A percentile compares a stretch with the other conserved stretches of the same genome.
These are phyloP conservation scores for Parazoanthus darwini DNA, from an alignment of 92 coral and sea anemone species.

Conservation along the genomic window DNA sequence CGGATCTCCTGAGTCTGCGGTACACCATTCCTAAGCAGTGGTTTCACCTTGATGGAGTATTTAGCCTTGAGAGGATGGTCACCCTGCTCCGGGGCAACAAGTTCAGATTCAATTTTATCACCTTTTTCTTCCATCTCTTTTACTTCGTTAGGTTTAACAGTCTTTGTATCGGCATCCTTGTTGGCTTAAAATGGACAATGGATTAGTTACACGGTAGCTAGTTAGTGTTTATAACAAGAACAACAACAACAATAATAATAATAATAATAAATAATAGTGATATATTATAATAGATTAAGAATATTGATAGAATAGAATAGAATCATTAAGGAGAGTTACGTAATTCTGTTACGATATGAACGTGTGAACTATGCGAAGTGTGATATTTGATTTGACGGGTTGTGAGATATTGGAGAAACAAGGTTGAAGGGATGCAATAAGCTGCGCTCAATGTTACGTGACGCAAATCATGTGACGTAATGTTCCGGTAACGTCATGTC, in stretches of 20 bases:
- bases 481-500: not conserved
- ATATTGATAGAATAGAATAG: no score
- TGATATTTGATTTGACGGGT: no score
- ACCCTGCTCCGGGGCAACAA: conserved; percentile 81
- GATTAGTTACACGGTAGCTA: no score
- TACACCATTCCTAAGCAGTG: conserved; percentile 71
- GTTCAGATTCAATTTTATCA: conserved; percentile 60
- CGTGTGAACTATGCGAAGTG: no score
- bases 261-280: no score
- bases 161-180: conserved; percentile 37
- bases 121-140: conserved; percentile 60
- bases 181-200: conserved; percentile 4
- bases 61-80: conserved; percentile 75
- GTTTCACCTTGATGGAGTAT: conserved; percentile 80
- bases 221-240: no score
- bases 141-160: conserved; percentile 65
- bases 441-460: not conserved
- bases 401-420: no score
- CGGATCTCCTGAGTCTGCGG: conserved; percentile 85
- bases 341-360: no score
- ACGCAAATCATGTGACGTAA: not conserved
- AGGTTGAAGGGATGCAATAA: no score
- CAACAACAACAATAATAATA: no score
- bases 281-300: no score
- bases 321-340: no score